Percentiles rank a stretch among this genome's conserved stretches.
phyloP scores from a whole-genome alignment of 2,113 vertebrate genomes.

The Pseudopodoces humilis region DNA sequence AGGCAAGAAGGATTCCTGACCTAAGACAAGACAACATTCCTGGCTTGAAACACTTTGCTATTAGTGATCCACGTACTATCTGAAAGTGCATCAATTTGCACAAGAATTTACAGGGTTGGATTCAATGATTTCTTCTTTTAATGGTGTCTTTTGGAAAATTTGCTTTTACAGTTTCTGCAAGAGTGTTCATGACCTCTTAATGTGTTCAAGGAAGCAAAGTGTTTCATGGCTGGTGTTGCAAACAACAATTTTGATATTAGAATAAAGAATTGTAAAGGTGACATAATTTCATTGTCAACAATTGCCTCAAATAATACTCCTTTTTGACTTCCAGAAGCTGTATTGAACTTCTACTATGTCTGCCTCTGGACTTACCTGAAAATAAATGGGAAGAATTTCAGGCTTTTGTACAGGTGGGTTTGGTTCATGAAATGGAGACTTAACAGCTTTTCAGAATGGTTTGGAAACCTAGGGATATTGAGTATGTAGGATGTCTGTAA shows the following conservation, averaged over 20 bases:
- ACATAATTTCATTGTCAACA: neutral
- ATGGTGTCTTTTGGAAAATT: neutral
- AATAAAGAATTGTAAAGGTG: neutral
- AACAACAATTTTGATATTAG: neutral
- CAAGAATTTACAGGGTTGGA: neutral
- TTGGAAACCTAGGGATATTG: neutral
- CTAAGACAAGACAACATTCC: neutral
- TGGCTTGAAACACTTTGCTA: neutral
- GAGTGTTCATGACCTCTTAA: neutral
- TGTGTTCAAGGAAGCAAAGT: neutral
- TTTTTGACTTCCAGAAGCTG: conserved; percentile 85
- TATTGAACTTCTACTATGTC: conserved; percentile 89
- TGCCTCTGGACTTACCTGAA: conserved; percentile 87
- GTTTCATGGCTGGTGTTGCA: neutral
- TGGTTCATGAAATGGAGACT: neutral
- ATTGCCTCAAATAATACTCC: neutral
- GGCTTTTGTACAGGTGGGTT: conserved; percentile 87
- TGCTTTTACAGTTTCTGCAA: neutral
- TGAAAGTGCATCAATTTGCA: neutral
- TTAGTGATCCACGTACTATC: neutral
- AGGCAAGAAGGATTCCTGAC: neutral
- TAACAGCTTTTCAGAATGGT: neutral
- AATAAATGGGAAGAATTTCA: conserved; percentile 87
- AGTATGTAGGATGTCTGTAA: neutral
- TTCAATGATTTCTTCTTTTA: neutral